Conservation (phyloP, 2,113 vertebrate genomes). For the Mobula birostris region DNA sequence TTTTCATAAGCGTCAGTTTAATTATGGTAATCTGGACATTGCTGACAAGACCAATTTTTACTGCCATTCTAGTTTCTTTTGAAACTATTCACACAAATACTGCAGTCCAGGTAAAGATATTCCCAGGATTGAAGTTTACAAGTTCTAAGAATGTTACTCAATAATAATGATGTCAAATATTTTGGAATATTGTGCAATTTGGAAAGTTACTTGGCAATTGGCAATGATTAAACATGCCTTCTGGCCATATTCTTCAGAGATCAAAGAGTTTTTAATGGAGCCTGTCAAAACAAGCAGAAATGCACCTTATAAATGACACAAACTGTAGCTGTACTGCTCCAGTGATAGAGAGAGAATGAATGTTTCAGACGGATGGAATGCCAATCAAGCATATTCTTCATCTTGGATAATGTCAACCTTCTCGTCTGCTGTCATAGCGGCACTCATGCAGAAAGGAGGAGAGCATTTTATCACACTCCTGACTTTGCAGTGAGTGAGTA, state of each 20-base stretch:
- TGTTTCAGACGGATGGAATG: not conserved
- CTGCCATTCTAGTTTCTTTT: too few relatives aligned
- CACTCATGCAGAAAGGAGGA: too few relatives aligned
- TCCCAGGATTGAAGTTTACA: not conserved
- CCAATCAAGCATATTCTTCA: not conserved
- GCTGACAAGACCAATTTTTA: too few relatives aligned
- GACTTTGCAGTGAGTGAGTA: too few relatives aligned
- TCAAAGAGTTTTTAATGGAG: not conserved
- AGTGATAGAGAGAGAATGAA: too few relatives aligned
- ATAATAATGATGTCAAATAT: not conserved
- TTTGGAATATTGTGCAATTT: not conserved
- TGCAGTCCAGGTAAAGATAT: too few relatives aligned
- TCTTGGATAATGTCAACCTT: not conserved
- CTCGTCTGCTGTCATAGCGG: not conserved
- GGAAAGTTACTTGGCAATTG: not conserved
- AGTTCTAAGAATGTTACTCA: not conserved
- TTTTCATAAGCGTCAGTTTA: too few relatives aligned
- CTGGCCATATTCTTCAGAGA: not conserved
- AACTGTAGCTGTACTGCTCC: not conserved
- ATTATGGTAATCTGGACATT: too few relatives aligned
- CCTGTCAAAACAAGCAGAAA: not conserved
- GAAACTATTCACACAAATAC: not conserved
- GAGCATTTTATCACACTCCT: too few relatives aligned
- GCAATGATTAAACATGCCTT: not conserved
- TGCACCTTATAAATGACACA: not conserved